Evolutionary conservation across 92 coral and sea anemone species (phyloP).

Genomic region (Scolanthus callimorphus): DNA sequence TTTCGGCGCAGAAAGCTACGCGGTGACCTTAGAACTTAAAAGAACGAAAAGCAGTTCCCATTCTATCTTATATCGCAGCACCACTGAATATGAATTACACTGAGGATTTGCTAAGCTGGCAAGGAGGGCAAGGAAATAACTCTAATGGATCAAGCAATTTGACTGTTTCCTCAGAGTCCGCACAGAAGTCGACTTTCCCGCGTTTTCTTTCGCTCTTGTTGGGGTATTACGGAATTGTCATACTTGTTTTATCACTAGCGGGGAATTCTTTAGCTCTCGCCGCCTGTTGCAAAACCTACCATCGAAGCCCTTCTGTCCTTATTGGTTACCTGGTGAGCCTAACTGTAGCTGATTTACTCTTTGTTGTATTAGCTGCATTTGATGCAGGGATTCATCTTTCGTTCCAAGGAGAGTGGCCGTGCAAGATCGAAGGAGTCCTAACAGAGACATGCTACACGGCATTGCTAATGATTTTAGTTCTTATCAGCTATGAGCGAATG

Average conservation of each 20-base stretch:
- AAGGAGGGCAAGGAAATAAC: neutral
- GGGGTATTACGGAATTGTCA: constrained; percentile 6
- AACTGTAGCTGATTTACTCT: constrained; percentile 36
- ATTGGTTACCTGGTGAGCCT: constrained; percentile 48
- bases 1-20: neutral
- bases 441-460: constrained; percentile 41
- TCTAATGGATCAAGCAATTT: neutral
- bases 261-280: constrained; percentile 27
- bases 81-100: no score
- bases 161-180: neutral
- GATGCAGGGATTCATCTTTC: constrained; percentile 16
- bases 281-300: constrained; percentile 36
- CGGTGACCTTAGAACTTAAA: neutral
- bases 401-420: constrained; percentile 22
- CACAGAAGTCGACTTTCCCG: neutral
- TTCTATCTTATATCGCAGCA: no score
- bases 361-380: constrained; percentile 28
- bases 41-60: no score
- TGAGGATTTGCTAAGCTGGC: neutral
- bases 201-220: neutral
- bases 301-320: constrained; percentile 31
- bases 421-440: constrained; percentile 49
- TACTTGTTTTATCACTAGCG: constrained; percentile 6
- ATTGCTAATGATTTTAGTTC: constrained; percentile 33
- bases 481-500: constrained; percentile 51